Percentiles rank a stretch among this genome's conserved stretches.
Conservation (phyloP, 2,797 vertebrate genomes). For the Protosalanx chinensis region DNA sequence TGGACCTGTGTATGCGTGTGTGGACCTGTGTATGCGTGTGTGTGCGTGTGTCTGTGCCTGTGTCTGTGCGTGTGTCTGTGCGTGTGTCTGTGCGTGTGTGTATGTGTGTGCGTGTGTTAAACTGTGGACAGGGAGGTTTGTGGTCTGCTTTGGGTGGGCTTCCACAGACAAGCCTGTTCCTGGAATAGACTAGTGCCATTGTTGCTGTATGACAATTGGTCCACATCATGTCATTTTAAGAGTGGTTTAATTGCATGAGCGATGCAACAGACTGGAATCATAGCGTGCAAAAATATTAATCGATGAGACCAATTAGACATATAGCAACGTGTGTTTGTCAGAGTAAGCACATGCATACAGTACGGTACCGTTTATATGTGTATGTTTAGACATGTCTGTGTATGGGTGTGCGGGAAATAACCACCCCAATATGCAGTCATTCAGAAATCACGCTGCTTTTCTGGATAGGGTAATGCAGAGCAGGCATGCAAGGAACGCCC, state of each 20-base stretch:
- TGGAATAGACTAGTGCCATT: neutral
- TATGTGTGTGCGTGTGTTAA: neutral
- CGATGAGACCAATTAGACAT: neutral
- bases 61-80: neutral
- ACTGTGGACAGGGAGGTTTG: neutral
- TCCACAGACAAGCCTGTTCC: neutral
- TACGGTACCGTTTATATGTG: neutral
- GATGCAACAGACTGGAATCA: neutral
- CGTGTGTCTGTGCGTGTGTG: neutral
- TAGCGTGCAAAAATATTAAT: neutral
- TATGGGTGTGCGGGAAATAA: neutral
- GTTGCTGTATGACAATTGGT: neutral
- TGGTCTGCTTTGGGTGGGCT: neutral
- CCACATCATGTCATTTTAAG: neutral
- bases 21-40: too few relatives aligned
- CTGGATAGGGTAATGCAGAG: neutral
- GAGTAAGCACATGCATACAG: neutral
- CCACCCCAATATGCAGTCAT: neutral
- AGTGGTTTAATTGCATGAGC: neutral
- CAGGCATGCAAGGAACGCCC: neutral
- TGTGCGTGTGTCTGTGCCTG: too few relatives aligned
- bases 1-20: neutral
- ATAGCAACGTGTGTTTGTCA: neutral
- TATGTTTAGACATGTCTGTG: neutral
- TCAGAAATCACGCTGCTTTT: neutral